These are phyloP conservation scores for Misgurnus anguillicaudatus DNA, from an alignment of 2,113 vertebrate species.

Conservation along the genomic window DNA sequence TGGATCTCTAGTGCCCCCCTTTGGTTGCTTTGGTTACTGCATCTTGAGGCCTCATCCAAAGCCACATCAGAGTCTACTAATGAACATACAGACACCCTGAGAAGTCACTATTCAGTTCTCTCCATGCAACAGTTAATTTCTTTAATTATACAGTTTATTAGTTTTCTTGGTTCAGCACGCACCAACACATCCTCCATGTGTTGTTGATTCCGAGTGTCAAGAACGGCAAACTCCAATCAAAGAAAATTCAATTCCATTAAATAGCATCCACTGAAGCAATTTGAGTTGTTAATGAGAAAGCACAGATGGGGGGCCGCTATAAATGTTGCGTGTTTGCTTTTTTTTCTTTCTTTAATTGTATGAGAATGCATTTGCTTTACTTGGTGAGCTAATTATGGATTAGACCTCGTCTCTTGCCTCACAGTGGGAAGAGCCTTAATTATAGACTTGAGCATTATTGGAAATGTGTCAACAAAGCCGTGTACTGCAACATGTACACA, in stretches of 20 bases:
- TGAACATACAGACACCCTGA: slow-evolving; percentile 48
- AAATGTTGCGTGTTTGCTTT: slow-evolving; percentile 47
- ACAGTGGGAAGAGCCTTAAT: slow-evolving; percentile 52
- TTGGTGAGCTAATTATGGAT: slow-evolving; percentile 58
- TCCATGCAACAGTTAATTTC: slow-evolving; percentile 59
- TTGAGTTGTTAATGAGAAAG: slow-evolving; percentile 55
- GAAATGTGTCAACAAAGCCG: slow-evolving; percentile 56
- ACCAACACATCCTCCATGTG: slow-evolving; percentile 55
- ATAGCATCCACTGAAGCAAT: slow-evolving; percentile 56
- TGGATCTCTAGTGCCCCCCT: slow-evolving; percentile 69
- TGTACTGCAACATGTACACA: slow-evolving; percentile 53
- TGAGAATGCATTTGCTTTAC: slow-evolving; percentile 54
- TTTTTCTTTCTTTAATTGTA: slow-evolving; percentile 56
- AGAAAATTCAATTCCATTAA: slow-evolving; percentile 62
- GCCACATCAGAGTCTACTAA: slow-evolving; percentile 55
- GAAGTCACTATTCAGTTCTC: slow-evolving; percentile 39
- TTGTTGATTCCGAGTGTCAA: slow-evolving; percentile 58
- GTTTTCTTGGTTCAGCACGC: slow-evolving; percentile 61
- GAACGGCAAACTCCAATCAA: slow-evolving; percentile 57
- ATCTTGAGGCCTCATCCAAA: neutral
- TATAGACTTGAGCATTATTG: slow-evolving; percentile 52
- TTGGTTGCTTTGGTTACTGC: slow-evolving; percentile 37
- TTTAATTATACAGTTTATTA: slow-evolving; percentile 68
- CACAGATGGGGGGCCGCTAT: slow-evolving; percentile 33
- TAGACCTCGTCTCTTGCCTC: slow-evolving; percentile 44